These are phyloP conservation scores for Phrynocephalus guinanensis DNA, from an alignment of 2,797 vertebrate genomes.

Conservation along the genomic window DNA sequence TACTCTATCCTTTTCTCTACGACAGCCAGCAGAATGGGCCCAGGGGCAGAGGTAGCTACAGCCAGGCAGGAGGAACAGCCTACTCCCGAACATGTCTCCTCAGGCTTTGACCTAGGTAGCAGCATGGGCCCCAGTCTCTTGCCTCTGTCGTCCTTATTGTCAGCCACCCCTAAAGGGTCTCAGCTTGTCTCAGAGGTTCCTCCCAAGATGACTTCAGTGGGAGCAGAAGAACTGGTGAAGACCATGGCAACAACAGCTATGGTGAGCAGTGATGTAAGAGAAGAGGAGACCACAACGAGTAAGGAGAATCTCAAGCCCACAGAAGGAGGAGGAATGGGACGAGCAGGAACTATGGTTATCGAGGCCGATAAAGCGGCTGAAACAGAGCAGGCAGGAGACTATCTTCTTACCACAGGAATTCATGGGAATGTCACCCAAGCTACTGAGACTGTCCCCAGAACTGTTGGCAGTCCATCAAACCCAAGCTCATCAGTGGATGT, in stretches of 20 bases:
- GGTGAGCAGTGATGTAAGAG: slow-evolving; percentile 26
- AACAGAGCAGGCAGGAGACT: slow-evolving; percentile 45
- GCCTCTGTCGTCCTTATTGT: slow-evolving; percentile 57
- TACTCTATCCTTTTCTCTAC: slow-evolving; percentile 56
- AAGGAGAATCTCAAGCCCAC: slow-evolving; percentile 47
- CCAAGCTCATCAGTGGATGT: slow-evolving; percentile 66
- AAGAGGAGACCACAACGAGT: slow-evolving; percentile 50
- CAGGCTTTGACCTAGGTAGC: slow-evolving; percentile 72
- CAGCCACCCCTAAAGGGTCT: slow-evolving; percentile 54
- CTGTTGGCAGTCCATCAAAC: slow-evolving; percentile 46
- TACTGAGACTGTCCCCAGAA: slow-evolving; percentile 38
- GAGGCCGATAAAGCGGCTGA: slow-evolving; percentile 41
- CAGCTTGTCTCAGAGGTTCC: slow-evolving; percentile 51
- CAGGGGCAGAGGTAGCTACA: slow-evolving; percentile 38
- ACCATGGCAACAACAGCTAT: slow-evolving; percentile 44
- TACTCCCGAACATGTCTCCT: slow-evolving; percentile 58
- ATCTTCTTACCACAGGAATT: slow-evolving; percentile 7
- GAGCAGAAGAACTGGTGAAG: slow-evolving; percentile 43
- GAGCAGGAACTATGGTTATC: slow-evolving; percentile 10
- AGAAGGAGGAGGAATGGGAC: not conserved
- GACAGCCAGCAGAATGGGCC: slow-evolving; percentile 37
- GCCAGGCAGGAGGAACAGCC: slow-evolving; percentile 71
- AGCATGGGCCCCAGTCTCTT: slow-evolving; percentile 71
- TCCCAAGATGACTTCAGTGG: slow-evolving; percentile 53
- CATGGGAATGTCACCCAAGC: slow-evolving; percentile 40